Conservation (phyloP, 2,113 vertebrate species). For the Chaenogobius annularis region DNA sequence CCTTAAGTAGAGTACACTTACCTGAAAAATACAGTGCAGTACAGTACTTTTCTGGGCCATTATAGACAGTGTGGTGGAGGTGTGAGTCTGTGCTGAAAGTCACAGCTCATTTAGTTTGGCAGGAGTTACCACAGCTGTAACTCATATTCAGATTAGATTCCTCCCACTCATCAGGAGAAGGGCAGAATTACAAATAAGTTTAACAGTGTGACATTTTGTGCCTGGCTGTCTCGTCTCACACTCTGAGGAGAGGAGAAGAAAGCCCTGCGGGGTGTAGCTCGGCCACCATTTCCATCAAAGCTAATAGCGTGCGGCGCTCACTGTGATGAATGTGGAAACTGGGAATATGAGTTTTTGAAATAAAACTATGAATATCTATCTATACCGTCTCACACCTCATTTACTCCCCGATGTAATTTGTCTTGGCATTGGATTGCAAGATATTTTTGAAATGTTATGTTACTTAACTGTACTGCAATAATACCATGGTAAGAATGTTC, state of each 20-base stretch:
- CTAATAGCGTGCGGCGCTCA: constrained; percentile 17
- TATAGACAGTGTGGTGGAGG: constrained; percentile 7
- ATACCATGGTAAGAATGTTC: too few relatives aligned
- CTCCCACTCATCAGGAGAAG: not conserved
- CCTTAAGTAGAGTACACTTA: too few relatives aligned
- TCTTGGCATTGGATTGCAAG: not conserved
- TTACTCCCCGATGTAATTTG: not conserved
- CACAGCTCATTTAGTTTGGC: constrained; percentile 54
- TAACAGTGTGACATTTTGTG: constrained; percentile 19
- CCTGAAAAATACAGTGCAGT: too few relatives aligned
- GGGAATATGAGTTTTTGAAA: constrained; percentile 8
- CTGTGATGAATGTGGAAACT: not conserved
- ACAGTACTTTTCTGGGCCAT: too few relatives aligned
- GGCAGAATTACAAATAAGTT: constrained; percentile 1
- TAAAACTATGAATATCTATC: not conserved
- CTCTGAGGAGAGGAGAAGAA: constrained; percentile 14
- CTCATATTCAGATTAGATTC: not conserved
- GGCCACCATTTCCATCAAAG: constrained; percentile 34
- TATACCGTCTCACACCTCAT: not conserved
- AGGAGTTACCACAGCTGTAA: constrained; percentile 8
- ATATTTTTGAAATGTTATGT: not conserved
- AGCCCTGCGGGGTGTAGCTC: constrained; percentile 20
- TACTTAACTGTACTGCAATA: too few relatives aligned
- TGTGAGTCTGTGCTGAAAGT: constrained; percentile 55
- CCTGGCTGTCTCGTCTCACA: constrained; percentile 10